Conservation (phyloP, 2,113 vertebrate genomes). For the Triplophysa tibetana region DNA sequence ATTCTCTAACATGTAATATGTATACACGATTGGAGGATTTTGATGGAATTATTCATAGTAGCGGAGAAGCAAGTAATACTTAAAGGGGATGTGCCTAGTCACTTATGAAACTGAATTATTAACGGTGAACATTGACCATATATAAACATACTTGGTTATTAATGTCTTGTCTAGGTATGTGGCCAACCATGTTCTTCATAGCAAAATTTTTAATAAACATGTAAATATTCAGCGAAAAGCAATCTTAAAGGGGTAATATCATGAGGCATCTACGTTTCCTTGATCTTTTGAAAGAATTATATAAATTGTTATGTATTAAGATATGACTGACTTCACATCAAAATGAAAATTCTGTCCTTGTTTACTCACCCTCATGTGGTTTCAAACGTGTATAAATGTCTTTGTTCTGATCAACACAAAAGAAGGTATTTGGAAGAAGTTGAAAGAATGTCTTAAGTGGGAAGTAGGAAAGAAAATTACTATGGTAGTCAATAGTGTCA, state of each 20-base stretch:
- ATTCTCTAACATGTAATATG: slow-evolving; percentile 50
- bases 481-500: too few species aligned
- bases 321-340: background rate
- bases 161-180: slow-evolving; percentile 12
- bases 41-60: slow-evolving; percentile 59
- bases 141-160: slow-evolving; percentile 24
- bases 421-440: too few species aligned
- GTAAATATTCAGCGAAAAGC: background rate
- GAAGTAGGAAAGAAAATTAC: too few species aligned
- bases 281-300: background rate
- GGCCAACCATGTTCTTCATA: background rate
- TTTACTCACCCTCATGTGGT: too few species aligned
- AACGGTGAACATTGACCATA: slow-evolving; percentile 29
- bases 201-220: background rate
- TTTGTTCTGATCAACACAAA: too few species aligned
- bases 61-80: slow-evolving; percentile 17
- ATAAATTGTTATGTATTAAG: background rate
- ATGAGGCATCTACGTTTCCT: background rate
- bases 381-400: too few species aligned
- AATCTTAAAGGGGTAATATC: background rate
- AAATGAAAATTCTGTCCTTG: background rate
- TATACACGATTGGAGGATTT: slow-evolving; percentile 41
- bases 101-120: slow-evolving; percentile 36
- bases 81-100: slow-evolving; percentile 21
- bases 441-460: too few species aligned